Evolutionary conservation across 92 coral and sea anemone species (phyloP).

Genomic region (Bergia sp.): DNA sequence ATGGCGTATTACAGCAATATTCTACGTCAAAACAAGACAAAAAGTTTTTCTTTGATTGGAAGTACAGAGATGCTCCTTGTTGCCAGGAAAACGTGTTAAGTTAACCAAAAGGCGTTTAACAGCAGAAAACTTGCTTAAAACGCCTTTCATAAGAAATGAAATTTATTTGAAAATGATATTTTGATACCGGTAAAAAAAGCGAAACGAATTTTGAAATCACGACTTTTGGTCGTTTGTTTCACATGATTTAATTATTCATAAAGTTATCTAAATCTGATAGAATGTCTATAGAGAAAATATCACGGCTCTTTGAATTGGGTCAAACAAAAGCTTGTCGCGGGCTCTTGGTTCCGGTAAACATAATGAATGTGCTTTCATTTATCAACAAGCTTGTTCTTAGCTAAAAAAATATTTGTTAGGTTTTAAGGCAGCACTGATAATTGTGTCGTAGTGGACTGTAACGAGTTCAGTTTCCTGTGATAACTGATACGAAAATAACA

Average conservation of each 20-base stretch:
- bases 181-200: not conserved
- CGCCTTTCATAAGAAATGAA: not conserved
- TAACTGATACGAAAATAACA: not conserved
- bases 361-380: not conserved
- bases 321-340: not conserved
- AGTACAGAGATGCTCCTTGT: not conserved
- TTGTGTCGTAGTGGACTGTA: not conserved
- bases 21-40: not conserved
- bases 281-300: constrained; percentile 29
- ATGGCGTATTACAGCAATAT: not conserved
- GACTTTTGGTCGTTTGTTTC: constrained; percentile 5
- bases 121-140: not conserved
- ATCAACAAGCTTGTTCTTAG: too few relatives aligned
- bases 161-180: not conserved
- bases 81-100: not conserved
- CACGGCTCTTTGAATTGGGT: constrained; percentile 17
- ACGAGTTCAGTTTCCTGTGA: not conserved
- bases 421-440: not conserved
- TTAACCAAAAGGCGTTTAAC: not conserved
- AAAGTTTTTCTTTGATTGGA: not conserved
- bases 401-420: not conserved
- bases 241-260: constrained; percentile 22
- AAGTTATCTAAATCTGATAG: constrained; percentile 38
- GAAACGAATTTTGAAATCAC: not conserved
- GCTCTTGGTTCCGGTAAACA: not conserved